Percentiles rank a stretch among this genome's conserved stretches.
These are phyloP conservation scores for Centropus unirufus DNA, from an alignment of 2,113 vertebrate genomes.

Conservation along the genomic window DNA sequence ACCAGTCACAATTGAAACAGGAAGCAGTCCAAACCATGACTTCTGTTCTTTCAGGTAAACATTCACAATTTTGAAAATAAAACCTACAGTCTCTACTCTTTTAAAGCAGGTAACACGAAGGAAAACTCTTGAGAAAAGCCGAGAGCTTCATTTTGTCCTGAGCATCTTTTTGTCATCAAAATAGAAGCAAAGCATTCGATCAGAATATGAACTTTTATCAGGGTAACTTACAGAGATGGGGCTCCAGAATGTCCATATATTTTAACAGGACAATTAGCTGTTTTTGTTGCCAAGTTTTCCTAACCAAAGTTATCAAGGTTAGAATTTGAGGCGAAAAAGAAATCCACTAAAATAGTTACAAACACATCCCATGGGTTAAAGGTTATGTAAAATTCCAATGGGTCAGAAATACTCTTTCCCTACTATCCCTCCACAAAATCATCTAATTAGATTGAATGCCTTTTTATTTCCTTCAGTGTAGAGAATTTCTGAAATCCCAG, in stretches of 20 bases:
- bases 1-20: background rate
- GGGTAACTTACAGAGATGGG: background rate
- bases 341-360: slow-evolving; percentile 5
- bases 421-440: background rate
- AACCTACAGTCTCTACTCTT: background rate
- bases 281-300: background rate
- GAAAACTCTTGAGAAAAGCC: background rate
- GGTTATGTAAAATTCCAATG: background rate
- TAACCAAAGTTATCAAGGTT: background rate
- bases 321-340: background rate
- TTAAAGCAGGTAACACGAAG: background rate
- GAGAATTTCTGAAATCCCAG: slow-evolving; percentile 68
- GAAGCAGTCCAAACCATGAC: background rate
- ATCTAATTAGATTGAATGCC: slow-evolving; percentile 59
- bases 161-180: background rate
- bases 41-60: background rate
- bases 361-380: slow-evolving; percentile 5
- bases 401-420: background rate
- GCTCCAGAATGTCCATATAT: background rate
- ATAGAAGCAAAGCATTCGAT: background rate
- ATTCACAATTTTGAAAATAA: background rate
- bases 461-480: slow-evolving; percentile 49
- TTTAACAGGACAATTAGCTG: background rate
- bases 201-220: background rate
- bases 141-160: background rate